phyloP scores from a whole-genome alignment of 2,797 vertebrate species.

The Peromyscus nudipes region DNA sequence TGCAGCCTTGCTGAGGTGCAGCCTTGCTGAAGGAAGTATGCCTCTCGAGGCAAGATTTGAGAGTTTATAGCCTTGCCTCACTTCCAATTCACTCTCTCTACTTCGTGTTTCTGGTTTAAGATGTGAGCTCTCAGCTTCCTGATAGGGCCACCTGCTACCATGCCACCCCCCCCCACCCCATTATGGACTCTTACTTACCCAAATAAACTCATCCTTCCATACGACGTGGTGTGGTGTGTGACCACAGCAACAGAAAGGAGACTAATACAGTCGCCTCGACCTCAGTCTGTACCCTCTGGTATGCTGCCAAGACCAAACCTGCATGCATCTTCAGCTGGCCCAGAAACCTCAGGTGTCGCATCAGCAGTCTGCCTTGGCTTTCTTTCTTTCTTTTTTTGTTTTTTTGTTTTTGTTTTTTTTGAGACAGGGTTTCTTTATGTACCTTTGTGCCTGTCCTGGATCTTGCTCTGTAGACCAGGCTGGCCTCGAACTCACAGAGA shows the following conservation, averaged over 20 bases:
- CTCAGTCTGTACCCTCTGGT: neutral
- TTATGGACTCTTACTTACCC: neutral
- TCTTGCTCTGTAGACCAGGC: too few species aligned
- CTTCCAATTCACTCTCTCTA: neutral
- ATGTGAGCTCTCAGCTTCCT: neutral
- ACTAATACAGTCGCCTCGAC: neutral
- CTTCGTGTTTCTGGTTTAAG: neutral
- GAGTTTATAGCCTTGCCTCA: neutral
- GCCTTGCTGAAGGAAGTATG: too few species aligned
- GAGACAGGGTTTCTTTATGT: too few species aligned
- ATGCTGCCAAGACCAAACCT: neutral
- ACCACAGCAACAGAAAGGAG: neutral
- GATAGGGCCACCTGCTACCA: neutral
- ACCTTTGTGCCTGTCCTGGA: too few species aligned
- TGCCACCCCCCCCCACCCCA: neutral
- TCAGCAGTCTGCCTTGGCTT: neutral
- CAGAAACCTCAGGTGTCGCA: neutral
- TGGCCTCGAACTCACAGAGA: too few species aligned
- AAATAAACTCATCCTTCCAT: too few species aligned
- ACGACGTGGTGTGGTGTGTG: rapidly evolving
- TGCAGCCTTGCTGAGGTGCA: too few species aligned
- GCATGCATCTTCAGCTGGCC: neutral
- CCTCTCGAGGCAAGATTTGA: too few species aligned
- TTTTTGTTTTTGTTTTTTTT: too few species aligned
- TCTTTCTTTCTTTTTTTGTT: neutral